Evolutionary conservation across 2,888 invertebrate species (phyloP), one percentile per base, ranked within the genome.

Genomic region (Aspidiotus destructor): DNA sequence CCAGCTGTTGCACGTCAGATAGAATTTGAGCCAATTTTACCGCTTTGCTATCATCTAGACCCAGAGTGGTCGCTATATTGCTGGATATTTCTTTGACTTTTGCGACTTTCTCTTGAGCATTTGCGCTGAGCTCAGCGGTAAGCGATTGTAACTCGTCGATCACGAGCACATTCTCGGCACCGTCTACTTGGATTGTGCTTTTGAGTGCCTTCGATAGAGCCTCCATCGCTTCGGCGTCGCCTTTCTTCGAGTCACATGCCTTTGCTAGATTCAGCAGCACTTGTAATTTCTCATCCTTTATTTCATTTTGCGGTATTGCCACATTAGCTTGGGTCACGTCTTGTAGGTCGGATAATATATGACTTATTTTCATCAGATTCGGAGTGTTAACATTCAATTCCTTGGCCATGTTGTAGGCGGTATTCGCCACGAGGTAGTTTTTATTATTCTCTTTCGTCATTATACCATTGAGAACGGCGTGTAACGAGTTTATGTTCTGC

Each of bases 281-380:
- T 58, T 58, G 16, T 10, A 58, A 40, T 58, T 28, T 58, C 13
- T 58, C 58, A 28, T 58, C 58, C 40, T 58, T 58, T 17, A 58
- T 58, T 10, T 58, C 58, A 9, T 54, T n/a, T 9, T 16, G n/a
- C 8, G 58, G 40, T 61, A 86, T 81, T 0, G 84, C 82, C 81
- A 86, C 83, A 41, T 86, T 86, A 10, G 86, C 86, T 76, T 85
- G 84, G 7, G 85, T 85, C 48, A 86, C 75, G 73, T 85, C 85
- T 71, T 82, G 79, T 52, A 86, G 40, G 40, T 58, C 40, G 13
- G 16, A 16, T 28, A 58, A 28, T 28, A 58, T 58, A 11, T 8
- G 8, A 28, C 28, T 58, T 8, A 58, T 58, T 40, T 58, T 58
- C 28, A 58, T 17, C 17, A 28, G 40, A 17, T 58, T 17, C 2